A percentile compares a stretch with the other conserved stretches of the same genome.
Conservation (phyloP, 2,113 vertebrate species). For the Laterallus jamaicensis region DNA sequence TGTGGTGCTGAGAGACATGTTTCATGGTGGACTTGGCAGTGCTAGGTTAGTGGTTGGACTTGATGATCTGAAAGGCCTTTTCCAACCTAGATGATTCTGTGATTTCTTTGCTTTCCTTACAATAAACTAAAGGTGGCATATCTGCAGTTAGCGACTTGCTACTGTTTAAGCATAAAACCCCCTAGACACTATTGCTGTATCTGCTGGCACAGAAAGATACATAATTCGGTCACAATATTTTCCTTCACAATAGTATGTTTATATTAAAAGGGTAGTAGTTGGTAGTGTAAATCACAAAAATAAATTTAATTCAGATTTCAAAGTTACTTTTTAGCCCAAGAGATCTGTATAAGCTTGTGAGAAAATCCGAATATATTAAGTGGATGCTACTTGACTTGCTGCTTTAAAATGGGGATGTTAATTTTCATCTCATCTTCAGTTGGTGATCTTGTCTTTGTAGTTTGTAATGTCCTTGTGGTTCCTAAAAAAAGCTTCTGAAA, state of each 20-base stretch:
- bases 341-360: background rate
- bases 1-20: background rate
- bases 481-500: background rate
- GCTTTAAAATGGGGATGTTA: background rate
- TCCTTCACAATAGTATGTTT: background rate
- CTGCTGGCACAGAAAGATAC: background rate
- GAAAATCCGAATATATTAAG: background rate
- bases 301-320: background rate
- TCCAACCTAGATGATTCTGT: background rate
- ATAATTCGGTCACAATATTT: background rate
- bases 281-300: background rate
- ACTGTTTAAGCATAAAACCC: background rate
- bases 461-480: background rate
- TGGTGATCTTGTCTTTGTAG: background rate
- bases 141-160: background rate
- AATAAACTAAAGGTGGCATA: background rate
- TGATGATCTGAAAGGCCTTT: background rate
- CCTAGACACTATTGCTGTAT: background rate
- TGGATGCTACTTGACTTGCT: background rate
- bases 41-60: fast-evolving
- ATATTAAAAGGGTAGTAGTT: background rate
- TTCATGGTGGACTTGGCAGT: background rate
- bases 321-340: background rate
- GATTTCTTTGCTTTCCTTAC: background rate
- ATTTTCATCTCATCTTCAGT: background rate